A percentile compares a stretch with the other conserved stretches of the same genome.
Evolutionary conservation across 2,888 invertebrate species (phyloP).

Genomic region (Rhingia rostrata): DNA sequence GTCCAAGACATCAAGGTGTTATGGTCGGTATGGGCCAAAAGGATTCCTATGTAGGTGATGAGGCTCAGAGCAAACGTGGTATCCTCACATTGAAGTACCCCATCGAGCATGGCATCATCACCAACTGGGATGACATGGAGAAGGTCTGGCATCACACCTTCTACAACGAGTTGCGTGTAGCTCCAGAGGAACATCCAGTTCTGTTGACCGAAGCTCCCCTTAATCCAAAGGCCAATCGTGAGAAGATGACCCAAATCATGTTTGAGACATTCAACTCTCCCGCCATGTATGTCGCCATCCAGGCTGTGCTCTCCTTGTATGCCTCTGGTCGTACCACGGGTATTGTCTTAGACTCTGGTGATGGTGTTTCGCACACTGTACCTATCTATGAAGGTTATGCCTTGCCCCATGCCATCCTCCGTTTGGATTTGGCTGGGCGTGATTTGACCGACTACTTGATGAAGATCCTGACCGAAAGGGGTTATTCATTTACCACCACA

Average conservation of each 20-base stretch:
- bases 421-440: constrained; percentile 95
- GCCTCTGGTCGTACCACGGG: constrained; percentile 98
- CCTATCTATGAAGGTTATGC: constrained; percentile 98
- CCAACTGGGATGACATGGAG: constrained; percentile 99
- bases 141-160: constrained; percentile 99
- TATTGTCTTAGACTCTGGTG: constrained; percentile 97
- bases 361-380: constrained; percentile 97
- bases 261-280: constrained; percentile 96
- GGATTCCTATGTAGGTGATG: constrained; percentile 98
- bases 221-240: constrained; percentile 94
- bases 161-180: constrained; percentile 98
- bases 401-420: constrained; percentile 95
- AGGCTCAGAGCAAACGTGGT: constrained; percentile 98
- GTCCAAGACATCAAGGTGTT: constrained; percentile 95
- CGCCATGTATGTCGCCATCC: constrained; percentile 97
- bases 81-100: constrained; percentile 98
- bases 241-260: constrained; percentile 97
- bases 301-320: constrained; percentile 95
- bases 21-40: constrained; percentile 99
- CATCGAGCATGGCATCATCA: constrained; percentile 98
- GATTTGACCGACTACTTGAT: constrained; percentile 96
- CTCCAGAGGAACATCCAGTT: constrained; percentile 96
- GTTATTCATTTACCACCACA: constrained; percentile 95
- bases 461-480: constrained; percentile 96
- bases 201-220: constrained; percentile 93